Evolutionary conservation across 2,113 vertebrate species (phyloP), one percentile per base, ranked within the genome.

Genomic region (Salvelinus namaycush): DNA sequence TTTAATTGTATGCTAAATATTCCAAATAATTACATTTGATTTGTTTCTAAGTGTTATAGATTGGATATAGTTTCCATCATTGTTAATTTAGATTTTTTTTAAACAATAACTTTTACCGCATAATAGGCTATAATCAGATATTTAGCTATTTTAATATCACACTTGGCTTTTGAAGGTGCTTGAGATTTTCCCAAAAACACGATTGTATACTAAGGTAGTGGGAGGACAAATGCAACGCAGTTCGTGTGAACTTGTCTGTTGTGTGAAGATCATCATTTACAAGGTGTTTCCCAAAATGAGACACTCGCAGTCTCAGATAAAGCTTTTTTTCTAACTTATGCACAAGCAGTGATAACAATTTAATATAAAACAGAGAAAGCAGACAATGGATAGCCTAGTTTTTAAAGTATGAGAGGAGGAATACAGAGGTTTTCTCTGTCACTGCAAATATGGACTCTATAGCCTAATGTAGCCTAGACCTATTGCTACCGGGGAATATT

Each of bases 211-310:
- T 77, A 78, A 68, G 81, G 79, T 70, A 48, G 78, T 81, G 1
- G 13, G 14, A 70, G 68, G 71, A 78, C 74, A 83, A 70, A 18
- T 12, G 84, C 76, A 68, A 76, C 24, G 72, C 72, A 88, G 77
- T 54, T 81, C 73, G 80, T 83, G 81, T 83, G 78, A 81, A 91
- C 89, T 88, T 31, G 75, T 75, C 93, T 94, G 94, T 77, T 83
- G 88, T 87, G 83, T 76, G 49, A 86, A 93, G 93, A 94, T 94
- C 82, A 75, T 80, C 86, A 83, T 88, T 85, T 90, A 76, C 80
- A 87, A 86, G 91, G 92, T 89, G 92, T 89, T 92, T 92, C 93
- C 89, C 86, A 12, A 91, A 93, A 91, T 78, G 81, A 92, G 86
- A 91, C 64, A 79, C 83, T 88, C 90, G 90, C 82, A 91, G 92